Evolutionary conservation across 2,888 invertebrate genomes (phyloP), one percentile per base, ranked within the genome.

Genomic region (Drosophila fungiperda): DNA sequence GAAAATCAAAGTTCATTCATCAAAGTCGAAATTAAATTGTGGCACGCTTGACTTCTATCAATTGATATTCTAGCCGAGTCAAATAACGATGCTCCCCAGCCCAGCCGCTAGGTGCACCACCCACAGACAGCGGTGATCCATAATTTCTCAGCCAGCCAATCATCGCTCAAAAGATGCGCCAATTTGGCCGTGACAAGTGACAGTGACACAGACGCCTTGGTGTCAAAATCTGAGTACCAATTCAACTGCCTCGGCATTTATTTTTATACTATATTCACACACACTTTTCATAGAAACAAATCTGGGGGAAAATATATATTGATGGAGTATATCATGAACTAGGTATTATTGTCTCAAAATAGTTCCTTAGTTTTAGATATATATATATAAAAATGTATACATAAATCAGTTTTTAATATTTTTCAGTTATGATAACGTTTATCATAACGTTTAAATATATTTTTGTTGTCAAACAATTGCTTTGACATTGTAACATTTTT

Each of bases 161-260:
- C 89, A 86, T 86, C 87, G 87, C 84, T 87, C 89, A 86, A 71
- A 69, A 89, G 84, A 71, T 68, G 77, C 79, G 82, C 80, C 89
- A 87, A 87, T 79, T 87, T 82, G 78, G 84, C 76, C 78, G 23
- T 83, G 87, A 78, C 90, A 81, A 87, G 76, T 86, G 86, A 86
- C 82, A 84, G 74, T 75, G 90, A 89, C 85, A 87, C 33, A 73
- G 84, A 73, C 72, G 71, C 73, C 66, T 73, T 68, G 61, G 55
- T 74, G 82, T 82, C 77, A 82, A 64, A 71, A 73, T 48, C 74
- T 63, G 79, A 86, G 67, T 72, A 72, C 65, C 68, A 67, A 73
- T 73, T 68, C 66, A 73, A 75, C 68, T 67, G 61, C 58, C 36
- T 50, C 55, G 63, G 61, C 58, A 60, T 40, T 61, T 70, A 49